These are phyloP conservation scores for Brenthis daphne DNA, from an alignment of 2,888 invertebrate species.

Conservation along the genomic window DNA sequence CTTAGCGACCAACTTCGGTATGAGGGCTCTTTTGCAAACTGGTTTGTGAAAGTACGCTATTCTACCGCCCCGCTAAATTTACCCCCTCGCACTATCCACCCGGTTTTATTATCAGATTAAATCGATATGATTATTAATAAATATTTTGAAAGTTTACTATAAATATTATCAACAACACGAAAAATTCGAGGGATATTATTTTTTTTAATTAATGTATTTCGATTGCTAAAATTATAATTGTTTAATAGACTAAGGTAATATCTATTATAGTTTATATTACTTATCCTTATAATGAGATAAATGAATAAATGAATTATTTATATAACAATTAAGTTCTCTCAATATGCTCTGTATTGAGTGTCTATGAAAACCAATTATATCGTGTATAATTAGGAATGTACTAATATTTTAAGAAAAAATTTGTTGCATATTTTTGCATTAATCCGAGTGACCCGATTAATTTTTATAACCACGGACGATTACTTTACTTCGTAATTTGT, in stretches of 20 bases:
- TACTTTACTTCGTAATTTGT: slow-evolving; percentile 52
- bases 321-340: no score
- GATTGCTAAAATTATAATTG: no score
- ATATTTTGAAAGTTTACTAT: neutral
- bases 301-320: no score
- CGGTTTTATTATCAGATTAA: slow-evolving; percentile 11
- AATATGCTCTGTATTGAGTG: no score
- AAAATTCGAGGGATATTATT: no score
- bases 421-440: neutral
- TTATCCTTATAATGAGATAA: no score
- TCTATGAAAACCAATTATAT: no score
- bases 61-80: slow-evolving; percentile 43
- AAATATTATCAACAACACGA: neutral
- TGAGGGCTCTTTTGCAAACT: slow-evolving; percentile 71
- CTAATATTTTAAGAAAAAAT: neutral
- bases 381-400: neutral
- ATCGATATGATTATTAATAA: slow-evolving; percentile 2
- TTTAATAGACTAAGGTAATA: no score
- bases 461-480: slow-evolving; percentile 7
- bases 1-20: slow-evolving; percentile 58
- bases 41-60: slow-evolving; percentile 59
- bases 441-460: neutral
- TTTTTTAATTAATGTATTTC: no score
- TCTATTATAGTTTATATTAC: no score
- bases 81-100: slow-evolving; percentile 37